Base-by-base conservation (phyloP, 1,140 invertebrate genomes). In the Acromyrmex heyeri region DNA sequence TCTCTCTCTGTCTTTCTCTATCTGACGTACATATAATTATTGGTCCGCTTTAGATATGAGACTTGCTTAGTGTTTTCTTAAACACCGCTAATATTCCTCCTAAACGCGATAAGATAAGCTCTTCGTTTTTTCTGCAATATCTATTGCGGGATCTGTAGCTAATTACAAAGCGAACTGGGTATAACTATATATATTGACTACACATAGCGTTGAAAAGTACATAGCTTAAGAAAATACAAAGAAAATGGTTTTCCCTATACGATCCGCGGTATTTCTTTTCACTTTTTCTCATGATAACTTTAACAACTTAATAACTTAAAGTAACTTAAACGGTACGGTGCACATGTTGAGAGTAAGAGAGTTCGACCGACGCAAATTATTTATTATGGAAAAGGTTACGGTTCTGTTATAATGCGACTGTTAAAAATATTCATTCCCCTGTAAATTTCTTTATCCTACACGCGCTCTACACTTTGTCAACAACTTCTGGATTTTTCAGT, bases 381-480 rank as follows among this genome's bases (percentile, higher is more conserved):
- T 48, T 0, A 34, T 7, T 18, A 65, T 87, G 12, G 64, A 53
- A 88, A 88, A 88, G 72, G 72, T 87, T 87, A 77, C 6, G 18
- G 30, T 62, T 82, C 61, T 24, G 16, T 34, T 44, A 59, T 34
- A 34, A 30, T 30, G 7, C 14, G n/a, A 30, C 1, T 18, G 38
- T 73, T 83, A 75, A 73, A 75, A 34, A 75, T 73, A 83, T 73
- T 78, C 59, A 10, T 21, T 76, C 18, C 6, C 3, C 4, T 5
- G 64, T 27, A 18, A 81, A 81, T 44, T 69, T 27, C 21, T 16
- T 16, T 10, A 1, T 10, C 16, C 12, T 10, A 3, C 27, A n/a
- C 12, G 53, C 0, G 48, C n/a, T 21, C 24, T 18, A 18, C 14
- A 61, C 50, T 59, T 82, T 48, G 30, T 70, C 30, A 69, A 82